phyloP scores from a whole-genome alignment of 1,140 invertebrate genomes.

The Leptoteleia sp. region DNA sequence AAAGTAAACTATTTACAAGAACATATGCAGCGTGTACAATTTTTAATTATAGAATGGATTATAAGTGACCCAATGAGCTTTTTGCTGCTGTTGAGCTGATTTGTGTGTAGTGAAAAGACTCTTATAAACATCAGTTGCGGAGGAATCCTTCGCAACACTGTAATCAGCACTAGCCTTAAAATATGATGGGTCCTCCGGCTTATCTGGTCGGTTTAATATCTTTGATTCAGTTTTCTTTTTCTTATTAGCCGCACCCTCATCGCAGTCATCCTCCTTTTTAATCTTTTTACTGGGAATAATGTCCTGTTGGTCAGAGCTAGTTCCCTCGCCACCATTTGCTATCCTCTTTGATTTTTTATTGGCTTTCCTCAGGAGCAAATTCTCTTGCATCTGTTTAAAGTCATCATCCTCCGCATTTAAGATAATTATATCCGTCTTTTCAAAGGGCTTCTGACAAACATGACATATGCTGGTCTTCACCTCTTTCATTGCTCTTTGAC shows the following conservation, averaged over 20 bases:
- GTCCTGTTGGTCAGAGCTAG: slow-evolving; percentile 74
- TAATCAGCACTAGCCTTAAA: slow-evolving; percentile 90
- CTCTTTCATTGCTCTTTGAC: slow-evolving; percentile 96
- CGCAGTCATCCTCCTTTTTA: slow-evolving; percentile 26
- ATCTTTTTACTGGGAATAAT: slow-evolving; percentile 80
- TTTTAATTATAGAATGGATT: slow-evolving; percentile 97
- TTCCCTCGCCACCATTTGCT: slow-evolving; percentile 60
- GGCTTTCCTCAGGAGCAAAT: slow-evolving; percentile 84
- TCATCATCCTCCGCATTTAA: slow-evolving; percentile 94
- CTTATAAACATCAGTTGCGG: slow-evolving; percentile 94
- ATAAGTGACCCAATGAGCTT: slow-evolving; percentile 98
- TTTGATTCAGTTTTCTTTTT: slow-evolving; percentile 67
- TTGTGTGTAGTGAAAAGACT: slow-evolving; percentile 96
- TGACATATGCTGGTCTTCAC: slow-evolving; percentile 86
- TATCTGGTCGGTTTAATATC: slow-evolving; percentile 76
- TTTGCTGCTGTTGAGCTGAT: slow-evolving; percentile 91
- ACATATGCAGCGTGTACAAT: no score
- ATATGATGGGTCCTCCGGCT: slow-evolving; percentile 84
- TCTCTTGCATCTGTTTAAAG: slow-evolving; percentile 84
- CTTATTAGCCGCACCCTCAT: slow-evolving; percentile 53
- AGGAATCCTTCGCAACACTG: slow-evolving; percentile 95
- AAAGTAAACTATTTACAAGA: no score
- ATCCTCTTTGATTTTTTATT: slow-evolving; percentile 89
- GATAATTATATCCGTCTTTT: slow-evolving; percentile 90
- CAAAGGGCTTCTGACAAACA: slow-evolving; percentile 89